These are phyloP conservation scores for Drosophila kanekoi DNA, from an alignment of 2,888 invertebrate genomes.

Conservation along the genomic window DNA sequence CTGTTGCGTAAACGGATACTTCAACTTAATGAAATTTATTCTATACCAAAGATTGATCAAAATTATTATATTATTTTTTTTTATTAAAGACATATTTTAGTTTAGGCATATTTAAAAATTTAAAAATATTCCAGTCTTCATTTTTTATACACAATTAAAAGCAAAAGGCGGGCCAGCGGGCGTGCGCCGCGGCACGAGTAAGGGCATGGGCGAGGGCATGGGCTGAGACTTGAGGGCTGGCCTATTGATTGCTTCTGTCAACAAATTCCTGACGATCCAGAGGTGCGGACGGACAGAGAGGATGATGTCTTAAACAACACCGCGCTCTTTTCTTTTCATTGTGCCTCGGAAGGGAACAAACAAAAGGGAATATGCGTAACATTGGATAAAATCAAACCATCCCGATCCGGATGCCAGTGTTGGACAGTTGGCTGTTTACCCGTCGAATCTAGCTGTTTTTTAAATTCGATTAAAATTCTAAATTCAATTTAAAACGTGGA, in stretches of 20 bases:
- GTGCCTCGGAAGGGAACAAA: conserved; percentile 20
- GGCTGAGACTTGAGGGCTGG: conserved; percentile 22
- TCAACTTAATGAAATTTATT: too few species aligned
- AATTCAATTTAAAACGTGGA: too few species aligned
- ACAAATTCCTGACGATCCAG: conserved; percentile 34
- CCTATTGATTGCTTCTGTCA: conserved; percentile 50
- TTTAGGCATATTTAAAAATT: too few species aligned
- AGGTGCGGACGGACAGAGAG: conserved; percentile 30
- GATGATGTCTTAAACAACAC: conserved; percentile 10
- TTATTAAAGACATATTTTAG: too few species aligned
- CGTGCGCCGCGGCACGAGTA: conserved; percentile 3
- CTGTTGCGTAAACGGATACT: too few species aligned
- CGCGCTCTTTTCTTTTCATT: conserved; percentile 22
- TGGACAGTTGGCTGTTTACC: too few species aligned
- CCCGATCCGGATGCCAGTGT: neutral
- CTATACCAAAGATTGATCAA: too few species aligned
- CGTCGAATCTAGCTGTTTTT: too few species aligned
- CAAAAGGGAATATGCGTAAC: conserved; percentile 36
- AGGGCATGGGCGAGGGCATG: neutral
- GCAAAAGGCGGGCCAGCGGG: conserved; percentile 10
- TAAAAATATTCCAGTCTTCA: too few species aligned
- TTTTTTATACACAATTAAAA: neutral
- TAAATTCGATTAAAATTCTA: too few species aligned
- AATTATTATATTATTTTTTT: too few species aligned
- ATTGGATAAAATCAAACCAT: conserved; percentile 29